Base-by-base conservation (phyloP, 2,797 vertebrate genomes). In the Tapera naevia region DNA sequence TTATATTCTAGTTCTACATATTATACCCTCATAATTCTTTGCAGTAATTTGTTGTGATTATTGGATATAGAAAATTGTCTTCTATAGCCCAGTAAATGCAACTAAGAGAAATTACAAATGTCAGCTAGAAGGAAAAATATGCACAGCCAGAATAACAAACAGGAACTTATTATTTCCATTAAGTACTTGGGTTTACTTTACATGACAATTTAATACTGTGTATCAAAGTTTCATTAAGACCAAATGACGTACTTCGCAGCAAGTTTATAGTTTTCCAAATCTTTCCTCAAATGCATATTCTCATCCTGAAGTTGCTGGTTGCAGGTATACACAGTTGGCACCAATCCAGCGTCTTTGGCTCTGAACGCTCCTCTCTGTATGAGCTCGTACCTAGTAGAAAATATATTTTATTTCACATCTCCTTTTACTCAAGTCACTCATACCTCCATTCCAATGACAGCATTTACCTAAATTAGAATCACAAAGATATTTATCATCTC, bases 251-350 rank as follows among this genome's bases (percentile, higher is more conserved):
- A 98, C 98, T 83, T 97, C 8, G 97, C 96, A 24, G 98, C 97
- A 33, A 80, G 90, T 82, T 95, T 98, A 97, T 97, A 98, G 71
- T 93, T 97, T 48, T 98, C 98, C 86, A 97, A 74, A 79, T 99
- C 98, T 86, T 97, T 97, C 76, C 93, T 98, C 65, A 98, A 88
- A 60, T n/a, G 96, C 92, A 93, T 98, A 72, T 99, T 97, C 92
- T 98, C 97, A 27, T 71, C 92, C 22, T 98, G 97, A 33, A 99
- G 97, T 9, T 98, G 91, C 96, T 98, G 97, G 96, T 98, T 99
- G 62, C 96, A 97, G 2, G 43, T 94, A 88, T 98, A 98, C 27
- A 98, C 98, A 15, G 98, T 88, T 48, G 98, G 98, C 33, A 99
- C 97, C 46, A 96, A 94, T 6, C 86, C 98, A 24, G 64, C 21